A percentile compares a stretch with the other conserved stretches of the same genome.
These are phyloP conservation scores for Riparia riparia DNA, from an alignment of 2,113 vertebrate genomes.

Conservation along the genomic window DNA sequence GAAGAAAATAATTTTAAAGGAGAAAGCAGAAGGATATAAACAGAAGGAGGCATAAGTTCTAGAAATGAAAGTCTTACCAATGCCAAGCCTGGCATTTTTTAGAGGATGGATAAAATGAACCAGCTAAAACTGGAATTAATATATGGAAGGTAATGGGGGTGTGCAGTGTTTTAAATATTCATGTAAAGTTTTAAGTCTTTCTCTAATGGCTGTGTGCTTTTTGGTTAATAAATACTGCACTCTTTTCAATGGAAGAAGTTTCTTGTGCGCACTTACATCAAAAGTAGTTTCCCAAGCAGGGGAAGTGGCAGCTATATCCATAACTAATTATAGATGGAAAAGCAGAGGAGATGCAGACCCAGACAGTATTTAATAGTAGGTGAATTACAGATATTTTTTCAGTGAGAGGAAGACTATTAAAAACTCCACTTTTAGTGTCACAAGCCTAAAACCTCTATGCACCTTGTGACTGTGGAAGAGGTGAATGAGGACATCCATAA, in stretches of 20 bases:
- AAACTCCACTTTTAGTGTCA: neutral
- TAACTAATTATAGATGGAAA: neutral
- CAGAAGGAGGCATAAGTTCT: neutral
- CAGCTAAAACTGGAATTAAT: neutral
- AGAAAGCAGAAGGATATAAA: neutral
- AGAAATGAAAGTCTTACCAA: neutral
- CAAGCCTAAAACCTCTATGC: neutral
- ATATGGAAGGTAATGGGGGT: neutral
- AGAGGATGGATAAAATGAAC: neutral
- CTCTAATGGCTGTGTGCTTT: neutral
- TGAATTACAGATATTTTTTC: neutral
- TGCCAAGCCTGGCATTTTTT: neutral
- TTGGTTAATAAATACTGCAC: neutral
- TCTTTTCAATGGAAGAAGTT: neutral
- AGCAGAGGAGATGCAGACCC: neutral
- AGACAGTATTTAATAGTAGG: neutral
- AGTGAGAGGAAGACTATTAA: neutral
- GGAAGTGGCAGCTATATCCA: neutral
- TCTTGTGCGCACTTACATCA: rapidly evolving
- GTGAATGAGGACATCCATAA: neutral
- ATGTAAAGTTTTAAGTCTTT: neutral
- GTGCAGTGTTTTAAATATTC: neutral
- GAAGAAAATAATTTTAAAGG: neutral
- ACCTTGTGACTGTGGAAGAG: neutral
- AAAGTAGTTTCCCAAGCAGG: neutral